Conservation (phyloP, 1,140 invertebrate species). For the Sminthurides bifidus region DNA sequence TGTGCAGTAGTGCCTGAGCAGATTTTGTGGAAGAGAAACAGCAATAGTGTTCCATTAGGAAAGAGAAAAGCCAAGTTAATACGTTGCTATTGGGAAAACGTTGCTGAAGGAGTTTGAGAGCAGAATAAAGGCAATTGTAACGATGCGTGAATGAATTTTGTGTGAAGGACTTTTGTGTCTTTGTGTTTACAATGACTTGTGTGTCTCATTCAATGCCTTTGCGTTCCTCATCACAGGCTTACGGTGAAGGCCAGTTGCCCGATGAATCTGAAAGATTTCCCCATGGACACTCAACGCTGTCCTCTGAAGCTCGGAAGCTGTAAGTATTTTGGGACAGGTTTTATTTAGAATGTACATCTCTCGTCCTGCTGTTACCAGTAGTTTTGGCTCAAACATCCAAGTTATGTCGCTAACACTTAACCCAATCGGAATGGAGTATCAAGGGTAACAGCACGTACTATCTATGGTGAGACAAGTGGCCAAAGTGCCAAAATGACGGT, state of each 20-base stretch:
- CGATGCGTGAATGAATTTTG: conserved; percentile 1
- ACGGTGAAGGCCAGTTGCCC: conserved; percentile 86
- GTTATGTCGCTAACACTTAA: no score
- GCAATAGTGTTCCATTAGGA: no score
- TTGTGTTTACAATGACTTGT: not conserved
- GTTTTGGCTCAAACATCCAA: no score
- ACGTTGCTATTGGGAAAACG: not conserved
- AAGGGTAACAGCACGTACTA: no score
- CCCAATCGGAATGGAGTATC: no score
- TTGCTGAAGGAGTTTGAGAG: not conserved
- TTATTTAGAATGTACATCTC: no score
- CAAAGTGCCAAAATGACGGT: no score
- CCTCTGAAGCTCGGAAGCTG: conserved; percentile 77
- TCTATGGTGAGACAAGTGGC: no score
- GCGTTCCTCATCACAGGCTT: conserved; percentile 47
- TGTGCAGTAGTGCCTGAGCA: no score
- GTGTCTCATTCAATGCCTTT: not conserved
- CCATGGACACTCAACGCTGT: conserved; percentile 75
- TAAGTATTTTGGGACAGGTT: conserved; percentile 56
- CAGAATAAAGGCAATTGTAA: not conserved
- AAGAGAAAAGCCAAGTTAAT: no score
- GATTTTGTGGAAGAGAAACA: no score
- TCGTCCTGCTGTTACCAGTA: no score
- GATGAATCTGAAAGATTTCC: conserved; percentile 83
- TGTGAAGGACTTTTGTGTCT: not conserved